These are phyloP conservation scores for Drosophila erecta DNA, from an alignment of 1,140 invertebrate species.

Conservation along the genomic window DNA sequence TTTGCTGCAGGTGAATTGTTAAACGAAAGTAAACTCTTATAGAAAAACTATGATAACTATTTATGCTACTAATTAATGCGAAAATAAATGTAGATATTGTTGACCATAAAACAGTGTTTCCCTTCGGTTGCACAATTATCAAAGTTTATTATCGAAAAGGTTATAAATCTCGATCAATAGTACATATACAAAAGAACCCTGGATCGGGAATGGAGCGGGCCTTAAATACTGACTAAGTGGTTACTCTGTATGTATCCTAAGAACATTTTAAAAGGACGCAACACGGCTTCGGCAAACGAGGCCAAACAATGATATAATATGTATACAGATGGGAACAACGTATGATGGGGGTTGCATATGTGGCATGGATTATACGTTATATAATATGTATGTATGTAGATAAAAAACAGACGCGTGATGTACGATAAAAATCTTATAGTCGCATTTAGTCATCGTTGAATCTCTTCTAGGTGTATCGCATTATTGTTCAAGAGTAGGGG, in stretches of 20 bases:
- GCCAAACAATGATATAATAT: conserved; percentile 64
- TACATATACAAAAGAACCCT: conserved; percentile 44
- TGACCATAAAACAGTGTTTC: conserved; percentile 51
- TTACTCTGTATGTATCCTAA: conserved; percentile 49
- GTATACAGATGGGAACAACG: conserved; percentile 45
- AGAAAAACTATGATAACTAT: conserved; percentile 65
- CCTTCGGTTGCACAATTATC: conserved; percentile 43
- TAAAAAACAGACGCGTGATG: conserved; percentile 49
- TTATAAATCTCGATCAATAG: conserved; percentile 32
- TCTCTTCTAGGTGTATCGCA: conserved; percentile 60
- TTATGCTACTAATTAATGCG: conserved; percentile 78
- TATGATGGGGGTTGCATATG: conserved; percentile 29
- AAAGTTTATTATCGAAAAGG: conserved; percentile 60
- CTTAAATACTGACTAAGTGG: conserved; percentile 56
- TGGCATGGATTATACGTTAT: conserved; percentile 33
- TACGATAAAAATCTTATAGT: conserved; percentile 63
- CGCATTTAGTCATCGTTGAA: conserved; percentile 52
- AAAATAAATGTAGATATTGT: conserved; percentile 82
- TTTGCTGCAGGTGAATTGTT: conserved; percentile 53
- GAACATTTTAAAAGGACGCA: conserved; percentile 74
- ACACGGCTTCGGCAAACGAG: conserved; percentile 51
- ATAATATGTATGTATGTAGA: conserved; percentile 26
- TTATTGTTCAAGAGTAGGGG: conserved; percentile 70
- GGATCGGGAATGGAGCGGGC: conserved; percentile 23
- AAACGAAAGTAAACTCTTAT: conserved; percentile 35